Percentiles rank a stretch among this genome's conserved stretches.
These are phyloP conservation scores for Phasia obesa DNA, from an alignment of 2,888 invertebrate genomes.

Conservation along the genomic window DNA sequence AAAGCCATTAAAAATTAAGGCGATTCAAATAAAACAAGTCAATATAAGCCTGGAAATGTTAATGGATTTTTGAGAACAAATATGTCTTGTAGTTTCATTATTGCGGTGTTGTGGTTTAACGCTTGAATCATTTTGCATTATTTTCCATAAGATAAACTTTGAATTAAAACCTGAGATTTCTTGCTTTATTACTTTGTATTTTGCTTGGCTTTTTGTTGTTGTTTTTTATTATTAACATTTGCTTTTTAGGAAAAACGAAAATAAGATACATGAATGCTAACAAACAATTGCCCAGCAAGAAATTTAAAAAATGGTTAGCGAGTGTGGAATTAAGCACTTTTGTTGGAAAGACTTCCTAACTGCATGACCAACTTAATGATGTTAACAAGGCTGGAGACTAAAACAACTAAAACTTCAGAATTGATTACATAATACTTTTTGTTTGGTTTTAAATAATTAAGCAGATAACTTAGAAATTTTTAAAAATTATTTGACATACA, in stretches of 20 bases:
- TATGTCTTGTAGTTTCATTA: conserved; percentile 66
- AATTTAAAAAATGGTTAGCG: too few relatives aligned
- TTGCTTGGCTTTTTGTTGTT: not conserved
- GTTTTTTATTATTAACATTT: not conserved
- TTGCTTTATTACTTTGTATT: conserved; percentile 20
- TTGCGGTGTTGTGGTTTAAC: conserved; percentile 58
- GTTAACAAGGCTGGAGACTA: too few relatives aligned
- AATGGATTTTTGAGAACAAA: conserved; percentile 59
- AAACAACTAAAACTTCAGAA: too few relatives aligned
- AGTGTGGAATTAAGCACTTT: too few relatives aligned
- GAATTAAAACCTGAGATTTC: conserved; percentile 56
- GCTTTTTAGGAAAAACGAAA: not conserved
- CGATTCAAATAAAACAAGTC: conserved; percentile 49
- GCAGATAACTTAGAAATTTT: too few relatives aligned
- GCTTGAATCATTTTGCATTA: conserved; percentile 57
- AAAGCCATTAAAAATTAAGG: conserved; percentile 24
- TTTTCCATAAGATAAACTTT: conserved; percentile 54
- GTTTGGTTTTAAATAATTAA: too few relatives aligned
- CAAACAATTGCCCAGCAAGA: too few relatives aligned
- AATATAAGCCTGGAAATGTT: conserved; percentile 41
- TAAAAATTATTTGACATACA: too few relatives aligned
- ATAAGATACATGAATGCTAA: not conserved
- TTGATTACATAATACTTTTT: too few relatives aligned
- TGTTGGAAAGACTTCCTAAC: too few relatives aligned
- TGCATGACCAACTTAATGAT: too few relatives aligned